Evolutionary conservation across 2,888 invertebrate species (phyloP), one percentile per base, ranked within the genome.

Genomic region (Octonoba sinensis): DNA sequence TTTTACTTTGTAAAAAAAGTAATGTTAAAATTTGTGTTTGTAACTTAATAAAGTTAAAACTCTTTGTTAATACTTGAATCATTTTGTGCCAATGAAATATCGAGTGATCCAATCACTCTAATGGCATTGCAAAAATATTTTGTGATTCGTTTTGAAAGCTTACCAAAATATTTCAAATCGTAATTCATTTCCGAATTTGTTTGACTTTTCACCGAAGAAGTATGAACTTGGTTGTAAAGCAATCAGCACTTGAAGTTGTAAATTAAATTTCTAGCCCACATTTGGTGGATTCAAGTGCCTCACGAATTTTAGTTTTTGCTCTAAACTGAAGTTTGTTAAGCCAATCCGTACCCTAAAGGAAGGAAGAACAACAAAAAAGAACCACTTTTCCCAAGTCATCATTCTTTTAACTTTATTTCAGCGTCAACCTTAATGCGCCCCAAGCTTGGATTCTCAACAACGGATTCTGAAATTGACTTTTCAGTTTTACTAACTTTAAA

Each of bases 401-500:
- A 51, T 69, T 75, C 67, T 75, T 75, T 75, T 75, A 75, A 75
- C 75, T 75, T 75, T 49, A 67, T 75, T 67, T 75, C 47, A 49
- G 27, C 66, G 51, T 65, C 74, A 66, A 57, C 74, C 47, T 47
- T 57, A 66, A 49, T 49, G 51, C 44, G 75, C 75, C 75, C 36
- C 16, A n/a, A 66, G 74, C 66, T 47, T 44, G 47, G 67, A 44
- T 67, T 67, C 57, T 75, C 75, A 67, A 51, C 67, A 60, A 54
- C 75, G 67, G 67, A 67, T 60, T 67, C 67, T 51, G 59, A 75
- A 75, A 67, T 75, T 74, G 66, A 74, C 74, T 74, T 74, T 60
- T 57, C 59, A 16, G 51, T 51, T 59, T 75, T 56, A 54, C 51
- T 18, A 72, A 62, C 54, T 51, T 56, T 20, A 44, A n/a, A 66